Evolutionary conservation across 2,888 invertebrate genomes (phyloP).

Genomic region (Onthophagus sagittarius): DNA sequence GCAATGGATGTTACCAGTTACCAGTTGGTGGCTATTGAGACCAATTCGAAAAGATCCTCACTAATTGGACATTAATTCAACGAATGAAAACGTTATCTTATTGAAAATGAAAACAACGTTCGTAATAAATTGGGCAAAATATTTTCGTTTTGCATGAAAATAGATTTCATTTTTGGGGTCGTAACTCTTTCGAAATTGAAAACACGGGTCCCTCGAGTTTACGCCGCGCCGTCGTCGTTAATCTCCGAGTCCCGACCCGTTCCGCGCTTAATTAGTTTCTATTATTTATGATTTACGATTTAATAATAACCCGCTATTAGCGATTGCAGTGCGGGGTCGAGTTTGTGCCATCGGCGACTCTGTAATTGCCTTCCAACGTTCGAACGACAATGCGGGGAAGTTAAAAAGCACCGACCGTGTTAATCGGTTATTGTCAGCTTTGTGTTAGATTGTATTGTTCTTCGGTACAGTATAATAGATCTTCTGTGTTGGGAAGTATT

Average conservation of each 20-base stretch:
- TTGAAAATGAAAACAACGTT: no score
- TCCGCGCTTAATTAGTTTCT: conserved; percentile 14
- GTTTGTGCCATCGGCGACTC: not conserved
- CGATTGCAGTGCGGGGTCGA: not conserved
- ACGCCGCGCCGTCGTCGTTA: not conserved
- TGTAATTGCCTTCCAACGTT: not conserved
- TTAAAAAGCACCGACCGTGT: not conserved
- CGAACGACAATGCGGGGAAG: not conserved
- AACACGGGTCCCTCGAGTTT: not conserved
- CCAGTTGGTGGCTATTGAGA: not conserved
- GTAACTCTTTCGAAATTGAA: conserved; percentile 9
- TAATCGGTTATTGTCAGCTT: not conserved
- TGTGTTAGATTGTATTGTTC: not conserved
- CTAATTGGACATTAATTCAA: not conserved
- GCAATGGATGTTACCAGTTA: not conserved
- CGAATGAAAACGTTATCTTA: no score
- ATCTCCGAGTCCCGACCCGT: conserved; percentile 1
- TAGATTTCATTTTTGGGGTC: not conserved
- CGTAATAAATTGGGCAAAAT: not conserved
- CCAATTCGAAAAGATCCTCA: not conserved
- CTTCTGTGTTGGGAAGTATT: not conserved
- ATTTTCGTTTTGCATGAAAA: no score
- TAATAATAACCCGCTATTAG: conserved; percentile 18
- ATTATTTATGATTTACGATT: conserved; percentile 20
- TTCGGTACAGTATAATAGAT: not conserved